Evolutionary conservation across 2,113 vertebrate genomes (phyloP).

Genomic region (Ovis canadensis): DNA sequence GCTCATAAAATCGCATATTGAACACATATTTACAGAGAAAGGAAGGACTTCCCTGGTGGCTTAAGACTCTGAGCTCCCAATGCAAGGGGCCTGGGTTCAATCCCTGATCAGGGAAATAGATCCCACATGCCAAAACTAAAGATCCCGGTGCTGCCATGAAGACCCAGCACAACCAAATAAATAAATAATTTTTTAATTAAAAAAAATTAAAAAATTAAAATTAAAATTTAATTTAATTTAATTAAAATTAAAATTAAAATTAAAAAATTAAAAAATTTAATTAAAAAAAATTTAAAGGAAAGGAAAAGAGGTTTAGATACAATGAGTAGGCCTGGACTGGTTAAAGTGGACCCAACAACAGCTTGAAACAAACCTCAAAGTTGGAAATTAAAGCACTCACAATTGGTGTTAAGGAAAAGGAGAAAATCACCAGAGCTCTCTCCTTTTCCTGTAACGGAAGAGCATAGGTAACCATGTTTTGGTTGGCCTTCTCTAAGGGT

Average conservation of each 20-base stretch:
- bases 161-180: not conserved
- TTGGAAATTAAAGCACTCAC: not conserved
- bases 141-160: not conserved
- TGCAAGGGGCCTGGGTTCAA: not conserved
- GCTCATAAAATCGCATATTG: not conserved
- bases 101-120: not conserved
- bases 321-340: not conserved
- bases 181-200: not conserved
- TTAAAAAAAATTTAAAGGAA: not conserved
- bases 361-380: not conserved
- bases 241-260: too few species aligned
- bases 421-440: not conserved
- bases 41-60: not conserved
- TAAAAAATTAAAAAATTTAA: too few species aligned
- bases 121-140: not conserved
- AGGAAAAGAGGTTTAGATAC: not conserved
- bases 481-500: not conserved
- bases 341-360: not conserved
- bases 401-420: not conserved
- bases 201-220: too few species aligned
- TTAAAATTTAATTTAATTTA: too few species aligned
- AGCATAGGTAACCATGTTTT: not conserved
- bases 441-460: not conserved
- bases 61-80: not conserved
- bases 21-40: not conserved